Percentiles rank a stretch among this genome's conserved stretches.
These are phyloP conservation scores for Vulpes vulpes DNA, from an alignment of 2,113 vertebrate species.

Conservation along the genomic window DNA sequence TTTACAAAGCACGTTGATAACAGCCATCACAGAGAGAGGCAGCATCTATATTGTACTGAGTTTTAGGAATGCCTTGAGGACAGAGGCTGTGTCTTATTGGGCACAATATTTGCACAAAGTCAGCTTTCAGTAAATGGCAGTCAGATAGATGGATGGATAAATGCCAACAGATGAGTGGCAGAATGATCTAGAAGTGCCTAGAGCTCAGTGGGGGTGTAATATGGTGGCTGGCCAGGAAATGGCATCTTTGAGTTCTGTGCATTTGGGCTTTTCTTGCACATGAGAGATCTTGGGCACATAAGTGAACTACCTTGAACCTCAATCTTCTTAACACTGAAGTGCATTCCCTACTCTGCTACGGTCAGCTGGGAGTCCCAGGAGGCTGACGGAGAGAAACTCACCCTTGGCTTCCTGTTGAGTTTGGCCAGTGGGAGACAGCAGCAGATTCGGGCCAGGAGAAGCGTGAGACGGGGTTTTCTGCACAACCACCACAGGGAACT, in stretches of 20 bases:
- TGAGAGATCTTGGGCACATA: not conserved
- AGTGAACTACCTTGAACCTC: not conserved
- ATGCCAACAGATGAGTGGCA: not conserved
- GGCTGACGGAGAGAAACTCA: not conserved
- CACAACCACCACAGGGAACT: no score
- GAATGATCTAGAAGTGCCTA: not conserved
- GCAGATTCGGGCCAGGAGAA: not conserved
- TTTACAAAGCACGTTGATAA: not conserved
- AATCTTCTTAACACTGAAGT: not conserved
- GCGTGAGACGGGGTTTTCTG: accelerated
- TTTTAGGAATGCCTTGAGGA: not conserved
- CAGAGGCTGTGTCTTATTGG: not conserved
- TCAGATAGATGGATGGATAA: not conserved
- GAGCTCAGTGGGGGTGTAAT: not conserved
- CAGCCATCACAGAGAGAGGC: no score
- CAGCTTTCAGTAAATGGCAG: not conserved
- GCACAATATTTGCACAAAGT: not conserved
- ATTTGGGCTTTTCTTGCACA: not conserved
- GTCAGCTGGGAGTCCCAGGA: not conserved
- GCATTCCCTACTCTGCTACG: not conserved
- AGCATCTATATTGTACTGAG: not conserved
- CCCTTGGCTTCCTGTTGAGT: not conserved
- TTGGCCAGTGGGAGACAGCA: not conserved
- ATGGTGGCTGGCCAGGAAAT: not conserved
- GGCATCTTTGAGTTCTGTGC: not conserved